phyloP scores from a whole-genome alignment of 2,113 vertebrate genomes.

The Eulemur macaco region DNA sequence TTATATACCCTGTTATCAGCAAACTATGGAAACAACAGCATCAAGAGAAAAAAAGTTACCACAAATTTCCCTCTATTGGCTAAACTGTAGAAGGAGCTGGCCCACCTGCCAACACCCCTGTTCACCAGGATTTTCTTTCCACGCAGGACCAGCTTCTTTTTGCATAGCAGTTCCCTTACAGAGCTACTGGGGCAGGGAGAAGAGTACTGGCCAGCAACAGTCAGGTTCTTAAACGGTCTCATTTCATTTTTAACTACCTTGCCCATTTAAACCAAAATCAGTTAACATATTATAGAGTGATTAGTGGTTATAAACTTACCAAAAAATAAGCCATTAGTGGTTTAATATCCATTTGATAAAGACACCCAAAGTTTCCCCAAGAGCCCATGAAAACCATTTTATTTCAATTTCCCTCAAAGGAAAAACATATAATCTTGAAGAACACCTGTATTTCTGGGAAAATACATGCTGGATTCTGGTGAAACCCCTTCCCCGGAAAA shows the following conservation, averaged over 20 bases:
- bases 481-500: neutral
- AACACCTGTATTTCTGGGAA: constrained; percentile 70
- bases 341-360: constrained; percentile 79
- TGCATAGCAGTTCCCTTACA: neutral
- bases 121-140: neutral
- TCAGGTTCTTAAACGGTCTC: neutral
- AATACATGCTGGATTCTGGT: constrained; percentile 71
- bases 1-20: neutral
- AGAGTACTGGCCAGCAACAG: neutral
- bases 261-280: constrained; percentile 70
- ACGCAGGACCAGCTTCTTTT: neutral
- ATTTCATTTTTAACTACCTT: neutral
- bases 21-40: neutral
- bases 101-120: neutral
- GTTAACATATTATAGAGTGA: constrained; percentile 55
- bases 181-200: neutral
- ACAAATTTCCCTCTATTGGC: neutral
- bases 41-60: neutral
- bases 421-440: constrained; percentile 70
- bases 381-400: constrained; percentile 73
- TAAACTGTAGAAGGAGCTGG: neutral
- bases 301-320: constrained; percentile 56
- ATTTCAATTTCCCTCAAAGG: constrained; percentile 71
- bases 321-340: constrained; percentile 72
- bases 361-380: constrained; percentile 67